These are phyloP conservation scores for Drosophila setifemur DNA, from an alignment of 1,140 invertebrate species.

Conservation along the genomic window DNA sequence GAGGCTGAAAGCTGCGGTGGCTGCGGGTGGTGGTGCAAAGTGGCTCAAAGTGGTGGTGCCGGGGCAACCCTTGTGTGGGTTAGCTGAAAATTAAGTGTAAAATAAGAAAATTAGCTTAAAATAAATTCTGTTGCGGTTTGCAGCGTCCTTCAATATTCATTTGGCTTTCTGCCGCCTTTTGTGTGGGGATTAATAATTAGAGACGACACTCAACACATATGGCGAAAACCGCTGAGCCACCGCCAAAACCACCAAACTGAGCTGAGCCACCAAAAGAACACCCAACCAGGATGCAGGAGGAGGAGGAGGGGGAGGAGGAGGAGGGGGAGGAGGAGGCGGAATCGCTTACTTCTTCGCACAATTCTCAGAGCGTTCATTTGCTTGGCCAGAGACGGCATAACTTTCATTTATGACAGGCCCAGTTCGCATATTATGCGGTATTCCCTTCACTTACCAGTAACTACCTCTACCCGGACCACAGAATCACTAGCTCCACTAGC, in stretches of 20 bases:
- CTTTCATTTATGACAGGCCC: conserved; percentile 72
- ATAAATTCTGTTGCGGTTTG: conserved; percentile 59
- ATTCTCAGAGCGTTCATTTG: conserved; percentile 70
- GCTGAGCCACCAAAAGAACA: conserved; percentile 1
- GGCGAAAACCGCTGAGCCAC: conserved; percentile 15
- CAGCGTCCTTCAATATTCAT: conserved; percentile 63
- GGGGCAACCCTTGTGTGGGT: conserved; percentile 5
- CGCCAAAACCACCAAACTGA: neutral
- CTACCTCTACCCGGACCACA: too few relatives aligned
- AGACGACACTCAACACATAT: conserved; percentile 36
- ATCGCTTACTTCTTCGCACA: conserved; percentile 37
- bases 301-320: conserved; percentile 12
- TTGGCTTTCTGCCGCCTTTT: conserved; percentile 37
- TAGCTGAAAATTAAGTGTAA: conserved; percentile 74
- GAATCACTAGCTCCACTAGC: too few relatives aligned
- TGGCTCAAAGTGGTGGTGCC: neutral
- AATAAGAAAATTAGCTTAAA: conserved; percentile 80
- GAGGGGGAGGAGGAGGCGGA: conserved; percentile 15
- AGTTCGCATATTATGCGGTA: conserved; percentile 72
- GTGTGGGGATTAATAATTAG: conserved; percentile 59
- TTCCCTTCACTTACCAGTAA: conserved; percentile 30
- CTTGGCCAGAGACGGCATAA: conserved; percentile 58
- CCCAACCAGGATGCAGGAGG: too few relatives aligned
- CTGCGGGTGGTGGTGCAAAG: neutral
- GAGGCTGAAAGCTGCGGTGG: neutral